Evolutionary conservation across 2,113 vertebrate species (phyloP), one percentile per base, ranked within the genome.

Genomic region (Talpa occidentalis): DNA sequence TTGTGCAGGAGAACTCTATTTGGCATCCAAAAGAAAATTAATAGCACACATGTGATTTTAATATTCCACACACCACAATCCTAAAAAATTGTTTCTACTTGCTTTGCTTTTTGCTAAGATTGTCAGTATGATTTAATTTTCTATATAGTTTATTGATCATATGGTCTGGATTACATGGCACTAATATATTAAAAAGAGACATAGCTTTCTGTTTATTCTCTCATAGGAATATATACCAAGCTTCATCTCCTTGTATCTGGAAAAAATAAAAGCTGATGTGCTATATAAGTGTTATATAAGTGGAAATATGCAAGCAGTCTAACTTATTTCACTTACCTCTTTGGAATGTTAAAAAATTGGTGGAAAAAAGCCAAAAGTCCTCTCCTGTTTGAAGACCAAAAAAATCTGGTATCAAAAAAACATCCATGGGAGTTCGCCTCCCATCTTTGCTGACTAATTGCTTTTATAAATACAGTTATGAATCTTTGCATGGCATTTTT

Each of bases 71-170:
- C 96, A 97, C 95, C 97, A 96, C 95, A 93, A 93, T 88, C 97
- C 97, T 98, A 95, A 97, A 97, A 97, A 84, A 95, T 94, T 96
- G 94, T 98, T 98, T 98, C 97, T 98, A 92, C 96, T 98, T 98
- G 96, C 91, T 97, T 94, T 59, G 89, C 86, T 37, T 97, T 98
- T 98, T 98, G 97, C 96, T 94, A 97, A 96, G 96, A 95, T 94
- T 98, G 98, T 98, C 98, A 98, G 96, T 98, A 97, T 98, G 95
- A 93, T 98, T 98, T 98, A 98, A 98, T 98, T 98, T 98, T 98
- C 97, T 97, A 59, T 96, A 72, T 69, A 94, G 93, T 97, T 97
- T 98, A 97, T 98, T 98, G 97, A 98, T 98, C 97, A 98, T 98
- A 97, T 98, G 98, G 98, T 97, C 97, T 95, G 17, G 95, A 97